Percentiles rank a stretch among this genome's conserved stretches.
Conservation (phyloP, 2,888 invertebrate genomes). For the Lepidocyrtoides sp. region DNA sequence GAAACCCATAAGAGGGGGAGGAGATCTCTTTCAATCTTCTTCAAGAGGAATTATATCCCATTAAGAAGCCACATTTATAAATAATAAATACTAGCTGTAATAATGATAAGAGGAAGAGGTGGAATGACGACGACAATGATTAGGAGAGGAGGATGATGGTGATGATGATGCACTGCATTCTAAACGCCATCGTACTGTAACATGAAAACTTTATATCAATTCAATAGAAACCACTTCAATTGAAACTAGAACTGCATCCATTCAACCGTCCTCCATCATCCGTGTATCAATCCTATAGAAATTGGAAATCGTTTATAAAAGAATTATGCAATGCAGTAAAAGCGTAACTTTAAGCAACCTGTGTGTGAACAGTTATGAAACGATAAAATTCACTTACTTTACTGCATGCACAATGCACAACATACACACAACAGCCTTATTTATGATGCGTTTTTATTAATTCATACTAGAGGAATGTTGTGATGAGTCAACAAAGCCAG, state of each 20-base stretch:
- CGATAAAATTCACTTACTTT: background rate
- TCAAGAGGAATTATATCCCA: slow-evolving; percentile 74
- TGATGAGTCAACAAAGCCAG: slow-evolving; percentile 53
- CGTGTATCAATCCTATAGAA: slow-evolving; percentile 4
- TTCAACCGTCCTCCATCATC: slow-evolving; percentile 3
- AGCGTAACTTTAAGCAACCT: slow-evolving; percentile 25
- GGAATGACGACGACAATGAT: slow-evolving; percentile 21
- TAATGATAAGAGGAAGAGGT: slow-evolving; percentile 35
- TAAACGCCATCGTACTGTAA: background rate
- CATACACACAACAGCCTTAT: no score
- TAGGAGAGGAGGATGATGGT: background rate
- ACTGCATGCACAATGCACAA: background rate
- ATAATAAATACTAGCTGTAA: slow-evolving; percentile 67
- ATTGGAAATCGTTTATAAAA: background rate
- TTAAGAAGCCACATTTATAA: slow-evolving; percentile 76
- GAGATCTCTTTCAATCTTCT: slow-evolving; percentile 72
- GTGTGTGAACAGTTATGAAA: slow-evolving; percentile 42
- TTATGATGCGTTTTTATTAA: background rate
- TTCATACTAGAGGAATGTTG: background rate
- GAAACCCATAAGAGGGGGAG: slow-evolving; percentile 75
- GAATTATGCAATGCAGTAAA: slow-evolving; percentile 20
- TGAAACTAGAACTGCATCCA: slow-evolving; percentile 54
- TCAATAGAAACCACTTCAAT: slow-evolving; percentile 64
- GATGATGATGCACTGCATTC: slow-evolving; percentile 29
- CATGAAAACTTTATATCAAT: slow-evolving; percentile 2